These are phyloP conservation scores for Tautogolabrus adspersus DNA, from an alignment of 2,113 vertebrate genomes.

Conservation along the genomic window DNA sequence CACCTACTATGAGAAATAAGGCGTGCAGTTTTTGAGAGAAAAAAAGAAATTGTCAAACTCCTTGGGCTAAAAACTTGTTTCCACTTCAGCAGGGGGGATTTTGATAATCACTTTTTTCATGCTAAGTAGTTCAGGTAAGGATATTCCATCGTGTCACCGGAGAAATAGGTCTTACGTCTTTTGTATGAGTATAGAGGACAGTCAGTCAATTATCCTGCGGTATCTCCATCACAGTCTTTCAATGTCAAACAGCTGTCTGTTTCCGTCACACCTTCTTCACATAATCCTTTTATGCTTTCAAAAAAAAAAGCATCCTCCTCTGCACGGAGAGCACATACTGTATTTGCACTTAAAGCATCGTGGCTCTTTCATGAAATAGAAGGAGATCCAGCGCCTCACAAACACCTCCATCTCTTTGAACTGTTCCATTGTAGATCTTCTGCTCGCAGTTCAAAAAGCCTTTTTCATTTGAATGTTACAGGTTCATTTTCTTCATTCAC, in stretches of 20 bases:
- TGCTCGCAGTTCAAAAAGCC: constrained; percentile 36
- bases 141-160: not conserved
- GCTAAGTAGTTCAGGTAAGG: not conserved
- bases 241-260: constrained; percentile 24
- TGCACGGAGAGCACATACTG: constrained; percentile 2
- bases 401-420: constrained; percentile 44
- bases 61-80: not conserved
- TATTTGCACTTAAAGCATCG: constrained; percentile 35
- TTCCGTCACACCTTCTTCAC: constrained; percentile 9
- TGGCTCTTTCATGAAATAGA: constrained; percentile 28
- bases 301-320: constrained; percentile 16
- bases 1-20: constrained; percentile 1
- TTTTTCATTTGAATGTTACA: constrained; percentile 22
- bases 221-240: constrained; percentile 18
- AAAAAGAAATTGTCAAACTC: not conserved
- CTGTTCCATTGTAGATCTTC: constrained; percentile 24
- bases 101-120: not conserved
- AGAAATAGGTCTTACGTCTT: not conserved
- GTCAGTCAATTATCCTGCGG: constrained; percentile 38
- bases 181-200: constrained; percentile 18
- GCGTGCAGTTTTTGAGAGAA: constrained; percentile 3
- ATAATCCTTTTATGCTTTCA: constrained; percentile 39
- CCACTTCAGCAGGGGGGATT: not conserved
- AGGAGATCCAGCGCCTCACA: constrained; percentile 12
- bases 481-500: constrained; percentile 10